Evolutionary conservation across 2,888 invertebrate genomes (phyloP).

Genomic region (Andrena dorsata): DNA sequence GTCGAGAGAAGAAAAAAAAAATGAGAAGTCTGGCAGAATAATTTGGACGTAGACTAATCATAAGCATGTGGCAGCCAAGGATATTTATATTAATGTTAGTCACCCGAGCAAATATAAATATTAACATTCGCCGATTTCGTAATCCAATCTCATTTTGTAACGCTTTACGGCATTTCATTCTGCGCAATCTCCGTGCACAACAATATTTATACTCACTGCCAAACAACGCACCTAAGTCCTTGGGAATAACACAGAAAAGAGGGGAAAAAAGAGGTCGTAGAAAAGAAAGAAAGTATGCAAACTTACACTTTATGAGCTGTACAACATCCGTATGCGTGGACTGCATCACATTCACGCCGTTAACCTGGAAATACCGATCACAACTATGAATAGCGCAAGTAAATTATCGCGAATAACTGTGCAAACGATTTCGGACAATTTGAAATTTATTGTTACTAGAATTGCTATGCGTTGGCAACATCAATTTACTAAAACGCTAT

Average conservation of each 20-base stretch:
- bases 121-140: too few relatives aligned
- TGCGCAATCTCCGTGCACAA: neutral
- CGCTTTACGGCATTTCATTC: neutral
- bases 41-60: neutral
- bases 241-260: constrained; percentile 21
- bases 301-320: constrained; percentile 96
- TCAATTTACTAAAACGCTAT: neutral
- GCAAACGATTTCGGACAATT: neutral
- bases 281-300: constrained; percentile 59
- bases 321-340: constrained; percentile 98
- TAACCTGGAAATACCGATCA: constrained; percentile 88
- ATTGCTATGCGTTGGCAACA: neutral
- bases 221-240: constrained; percentile 6
- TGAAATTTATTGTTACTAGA: neutral
- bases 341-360: constrained; percentile 95
- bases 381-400: constrained; percentile 40
- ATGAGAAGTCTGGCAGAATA: neutral
- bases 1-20: neutral
- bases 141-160: neutral
- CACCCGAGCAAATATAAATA: too few relatives aligned
- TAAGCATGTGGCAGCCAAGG: neutral
- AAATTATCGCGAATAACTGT: neutral
- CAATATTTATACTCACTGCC: neutral
- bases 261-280: constrained; percentile 45
- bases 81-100: neutral